A percentile compares a stretch with the other conserved stretches of the same genome.
Evolutionary conservation across 2,888 invertebrate genomes (phyloP).

Genomic region (Clistopyga incitator): DNA sequence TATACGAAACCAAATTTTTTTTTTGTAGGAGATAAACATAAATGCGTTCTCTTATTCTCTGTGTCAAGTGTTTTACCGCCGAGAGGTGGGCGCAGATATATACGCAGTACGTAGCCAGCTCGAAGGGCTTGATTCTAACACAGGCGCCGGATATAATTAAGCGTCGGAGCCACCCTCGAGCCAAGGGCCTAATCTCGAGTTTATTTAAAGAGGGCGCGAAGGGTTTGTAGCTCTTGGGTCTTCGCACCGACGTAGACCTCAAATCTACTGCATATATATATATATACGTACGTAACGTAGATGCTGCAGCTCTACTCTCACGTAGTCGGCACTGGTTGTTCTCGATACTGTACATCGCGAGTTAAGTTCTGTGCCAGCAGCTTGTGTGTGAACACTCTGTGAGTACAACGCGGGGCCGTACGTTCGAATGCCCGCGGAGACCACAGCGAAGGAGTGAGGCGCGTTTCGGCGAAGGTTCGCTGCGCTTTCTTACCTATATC

Average conservation of each 20-base stretch:
- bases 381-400: slow-evolving; percentile 4
- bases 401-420: background rate
- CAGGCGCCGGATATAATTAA: slow-evolving; percentile 57
- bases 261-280: background rate
- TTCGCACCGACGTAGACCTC: slow-evolving; percentile 13
- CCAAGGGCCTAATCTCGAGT: slow-evolving; percentile 58
- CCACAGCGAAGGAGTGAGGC: slow-evolving; percentile 21
- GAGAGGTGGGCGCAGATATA: background rate
- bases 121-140: slow-evolving; percentile 24
- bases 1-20: background rate
- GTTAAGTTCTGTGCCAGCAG: slow-evolving; percentile 9
- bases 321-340: background rate
- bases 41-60: slow-evolving; percentile 13
- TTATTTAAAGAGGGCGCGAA: slow-evolving; percentile 62
- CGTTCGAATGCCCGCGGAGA: slow-evolving; percentile 16
- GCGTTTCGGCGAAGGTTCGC: slow-evolving; percentile 25
- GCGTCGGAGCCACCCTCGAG: slow-evolving; percentile 50
- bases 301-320: background rate
- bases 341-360: slow-evolving; percentile 25
- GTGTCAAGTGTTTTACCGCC: slow-evolving; percentile 26
- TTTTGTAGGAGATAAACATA: background rate
- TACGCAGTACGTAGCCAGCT: slow-evolving; percentile 27
- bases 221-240: slow-evolving; percentile 56
- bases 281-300: background rate
- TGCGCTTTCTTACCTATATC: slow-evolving; percentile 42